A percentile compares a stretch with the other conserved stretches of the same genome.
Conservation (phyloP, 2,888 invertebrate genomes). For the Saturnia japonica region DNA sequence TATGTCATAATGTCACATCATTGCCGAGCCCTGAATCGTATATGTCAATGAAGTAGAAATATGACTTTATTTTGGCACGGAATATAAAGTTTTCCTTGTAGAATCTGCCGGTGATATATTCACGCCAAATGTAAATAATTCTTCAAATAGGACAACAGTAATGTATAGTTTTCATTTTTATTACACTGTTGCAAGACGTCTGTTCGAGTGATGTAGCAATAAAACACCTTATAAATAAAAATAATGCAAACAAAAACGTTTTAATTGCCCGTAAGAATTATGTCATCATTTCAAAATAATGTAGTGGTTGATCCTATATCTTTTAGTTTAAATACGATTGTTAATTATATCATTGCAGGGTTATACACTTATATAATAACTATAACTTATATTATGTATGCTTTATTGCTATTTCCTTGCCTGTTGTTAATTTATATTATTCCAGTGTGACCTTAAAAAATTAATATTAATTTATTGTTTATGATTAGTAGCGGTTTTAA, state of each 20-base stretch:
- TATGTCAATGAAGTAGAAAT: slow-evolving; percentile 68
- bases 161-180: slow-evolving; percentile 25
- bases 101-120: slow-evolving; percentile 47
- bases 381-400: too few species aligned
- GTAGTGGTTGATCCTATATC: background rate
- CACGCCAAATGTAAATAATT: slow-evolving; percentile 56
- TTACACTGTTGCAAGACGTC: slow-evolving; percentile 21
- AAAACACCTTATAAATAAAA: background rate
- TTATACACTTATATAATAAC: too few species aligned
- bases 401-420: too few species aligned
- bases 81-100: slow-evolving; percentile 52
- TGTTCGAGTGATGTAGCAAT: slow-evolving; percentile 3
- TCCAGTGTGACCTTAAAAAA: background rate
- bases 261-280: slow-evolving; percentile 10
- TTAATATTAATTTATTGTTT: background rate
- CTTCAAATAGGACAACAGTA: slow-evolving; percentile 44
- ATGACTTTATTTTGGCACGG: slow-evolving; percentile 70
- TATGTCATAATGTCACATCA: slow-evolving; percentile 31
- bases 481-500: too few species aligned
- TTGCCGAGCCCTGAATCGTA: slow-evolving; percentile 59
- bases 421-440: too few species aligned
- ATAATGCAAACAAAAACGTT: slow-evolving; percentile 2
- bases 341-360: too few species aligned
- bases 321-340: background rate
- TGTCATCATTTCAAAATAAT: background rate